These are phyloP conservation scores for Pachypsylla venusta DNA, from an alignment of 1,140 invertebrate genomes.

Conservation along the genomic window DNA sequence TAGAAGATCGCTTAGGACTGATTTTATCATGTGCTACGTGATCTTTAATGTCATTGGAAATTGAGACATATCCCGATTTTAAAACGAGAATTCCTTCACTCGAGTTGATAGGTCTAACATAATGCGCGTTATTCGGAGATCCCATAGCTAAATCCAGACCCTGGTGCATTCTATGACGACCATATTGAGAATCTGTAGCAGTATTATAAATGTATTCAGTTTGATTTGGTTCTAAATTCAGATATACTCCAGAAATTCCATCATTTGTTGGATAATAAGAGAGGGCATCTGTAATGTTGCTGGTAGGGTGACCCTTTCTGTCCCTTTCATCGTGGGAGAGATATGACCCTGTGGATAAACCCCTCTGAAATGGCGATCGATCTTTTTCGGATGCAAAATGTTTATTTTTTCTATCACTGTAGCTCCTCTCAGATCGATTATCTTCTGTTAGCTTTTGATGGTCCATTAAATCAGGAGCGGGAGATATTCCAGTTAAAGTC, in stretches of 20 bases:
- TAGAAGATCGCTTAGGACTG: conserved; percentile 16
- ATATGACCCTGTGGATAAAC: conserved; percentile 26
- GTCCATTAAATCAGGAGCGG: conserved; percentile 47
- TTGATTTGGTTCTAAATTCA: not conserved
- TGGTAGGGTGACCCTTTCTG: conserved; percentile 48
- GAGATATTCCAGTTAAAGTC: conserved; percentile 37
- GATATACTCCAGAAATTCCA: not conserved
- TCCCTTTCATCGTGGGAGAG: conserved; percentile 40
- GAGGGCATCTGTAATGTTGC: conserved; percentile 56
- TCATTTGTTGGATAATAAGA: conserved; percentile 56
- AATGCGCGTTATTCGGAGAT: not conserved
- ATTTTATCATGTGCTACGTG: conserved; percentile 37
- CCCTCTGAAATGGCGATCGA: conserved; percentile 27
- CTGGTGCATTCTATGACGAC: not conserved
- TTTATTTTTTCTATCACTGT: conserved; percentile 27
- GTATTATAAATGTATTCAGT: conserved; percentile 5
- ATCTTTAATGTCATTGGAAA: conserved; percentile 47
- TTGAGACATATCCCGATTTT: conserved; percentile 65
- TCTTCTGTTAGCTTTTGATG: conserved; percentile 36
- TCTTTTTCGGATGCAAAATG: not conserved
- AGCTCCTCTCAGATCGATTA: not conserved
- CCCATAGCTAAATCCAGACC: conserved; percentile 2
- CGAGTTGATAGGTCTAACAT: not conserved
- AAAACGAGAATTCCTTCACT: conserved; percentile 49
- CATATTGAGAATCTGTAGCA: not conserved